phyloP scores from a whole-genome alignment of 2,797 vertebrate genomes.

The Tokudaia muenninki region DNA sequence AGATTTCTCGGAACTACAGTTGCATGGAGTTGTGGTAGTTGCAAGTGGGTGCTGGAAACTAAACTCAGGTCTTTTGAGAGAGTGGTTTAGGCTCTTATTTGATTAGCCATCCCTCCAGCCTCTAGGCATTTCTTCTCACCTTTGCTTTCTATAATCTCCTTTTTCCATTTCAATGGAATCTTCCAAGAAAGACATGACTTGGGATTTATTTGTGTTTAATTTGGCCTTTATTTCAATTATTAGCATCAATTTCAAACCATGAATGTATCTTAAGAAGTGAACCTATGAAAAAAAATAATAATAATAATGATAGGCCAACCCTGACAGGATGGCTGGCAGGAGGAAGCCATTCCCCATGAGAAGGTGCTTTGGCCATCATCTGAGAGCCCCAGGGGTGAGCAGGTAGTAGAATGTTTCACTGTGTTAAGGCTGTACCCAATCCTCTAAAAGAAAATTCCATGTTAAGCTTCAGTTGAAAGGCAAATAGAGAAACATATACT shows the following conservation, averaged over 20 bases:
- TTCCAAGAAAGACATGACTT: background rate
- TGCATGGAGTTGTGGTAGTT: no score
- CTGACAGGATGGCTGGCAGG: background rate
- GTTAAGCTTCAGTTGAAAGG: constrained; percentile 4
- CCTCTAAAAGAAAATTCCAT: background rate
- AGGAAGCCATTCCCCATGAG: background rate
- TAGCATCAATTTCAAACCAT: constrained; percentile 26
- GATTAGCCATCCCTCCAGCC: background rate
- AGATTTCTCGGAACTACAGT: background rate
- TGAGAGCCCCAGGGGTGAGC: background rate
- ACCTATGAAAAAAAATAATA: background rate
- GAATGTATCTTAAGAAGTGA: constrained; percentile 43
- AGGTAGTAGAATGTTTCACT: background rate
- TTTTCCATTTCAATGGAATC: background rate
- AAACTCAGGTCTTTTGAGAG: background rate
- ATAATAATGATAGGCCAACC: background rate
- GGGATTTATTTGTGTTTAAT: background rate
- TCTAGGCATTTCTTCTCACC: background rate
- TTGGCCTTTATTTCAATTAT: background rate
- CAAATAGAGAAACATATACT: constrained; percentile 32
- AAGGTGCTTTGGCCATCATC: background rate
- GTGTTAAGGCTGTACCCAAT: background rate
- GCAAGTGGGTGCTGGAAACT: background rate
- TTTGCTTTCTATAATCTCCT: background rate
- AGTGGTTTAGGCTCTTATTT: background rate